These are phyloP conservation scores for Microtus oregoni DNA, from an alignment of 2,113 vertebrate species.

Conservation along the genomic window DNA sequence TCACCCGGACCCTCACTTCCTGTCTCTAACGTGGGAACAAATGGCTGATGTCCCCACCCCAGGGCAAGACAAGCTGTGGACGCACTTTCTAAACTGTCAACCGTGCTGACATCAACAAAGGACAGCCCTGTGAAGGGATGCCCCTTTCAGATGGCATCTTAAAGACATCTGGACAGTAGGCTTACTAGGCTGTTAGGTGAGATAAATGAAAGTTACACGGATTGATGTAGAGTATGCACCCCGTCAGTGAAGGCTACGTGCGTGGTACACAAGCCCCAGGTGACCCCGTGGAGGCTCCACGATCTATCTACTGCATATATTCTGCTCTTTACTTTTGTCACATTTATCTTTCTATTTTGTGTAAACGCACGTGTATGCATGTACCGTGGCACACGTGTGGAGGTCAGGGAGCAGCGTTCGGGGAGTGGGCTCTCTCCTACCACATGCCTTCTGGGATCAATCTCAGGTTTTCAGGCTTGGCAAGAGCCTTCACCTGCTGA, in stretches of 20 bases:
- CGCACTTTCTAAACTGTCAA: not conserved
- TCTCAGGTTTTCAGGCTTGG: not conserved
- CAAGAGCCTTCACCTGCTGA: not conserved
- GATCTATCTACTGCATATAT: not conserved
- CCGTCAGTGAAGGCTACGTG: not conserved
- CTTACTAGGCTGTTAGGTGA: slow-evolving; percentile 4
- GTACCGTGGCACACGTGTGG: not conserved
- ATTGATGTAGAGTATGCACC: not conserved
- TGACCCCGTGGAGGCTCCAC: not conserved
- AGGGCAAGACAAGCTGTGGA: not conserved
- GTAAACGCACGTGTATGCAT: too few species aligned
- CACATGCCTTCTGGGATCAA: too few species aligned
- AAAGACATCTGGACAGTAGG: not conserved
- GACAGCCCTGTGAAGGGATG: not conserved
- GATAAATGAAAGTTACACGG: not conserved
- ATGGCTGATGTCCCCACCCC: not conserved
- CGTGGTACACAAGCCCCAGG: not conserved
- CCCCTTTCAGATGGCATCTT: not conserved
- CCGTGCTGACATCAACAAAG: not conserved
- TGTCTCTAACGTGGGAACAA: not conserved
- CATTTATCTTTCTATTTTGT: not conserved
- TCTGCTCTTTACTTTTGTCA: not conserved
- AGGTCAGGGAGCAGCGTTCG: not conserved
- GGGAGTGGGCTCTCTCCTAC: not conserved
- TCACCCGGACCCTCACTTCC: not conserved